These are phyloP conservation scores for Nylanderia fulva DNA, from an alignment of 1,140 invertebrate species.

Conservation along the genomic window DNA sequence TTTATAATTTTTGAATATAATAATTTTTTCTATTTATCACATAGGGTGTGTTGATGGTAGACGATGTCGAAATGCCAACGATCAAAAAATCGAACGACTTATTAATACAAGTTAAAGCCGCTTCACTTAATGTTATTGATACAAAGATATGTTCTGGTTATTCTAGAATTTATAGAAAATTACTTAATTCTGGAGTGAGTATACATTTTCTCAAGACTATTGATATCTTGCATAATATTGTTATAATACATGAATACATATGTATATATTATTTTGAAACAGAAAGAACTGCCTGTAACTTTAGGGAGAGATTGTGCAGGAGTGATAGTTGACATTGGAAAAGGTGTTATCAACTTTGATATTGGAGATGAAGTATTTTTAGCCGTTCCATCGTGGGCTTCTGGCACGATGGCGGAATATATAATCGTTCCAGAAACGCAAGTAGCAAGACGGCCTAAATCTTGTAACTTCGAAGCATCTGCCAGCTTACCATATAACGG, in stretches of 20 bases:
- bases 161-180: slow-evolving; percentile 86
- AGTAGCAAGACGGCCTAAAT: slow-evolving; percentile 89
- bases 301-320: slow-evolving; percentile 91
- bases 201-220: not conserved
- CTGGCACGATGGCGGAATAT: slow-evolving; percentile 88
- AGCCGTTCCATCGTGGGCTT: slow-evolving; percentile 87
- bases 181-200: slow-evolving; percentile 87
- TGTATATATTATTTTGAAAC: slow-evolving; percentile 53
- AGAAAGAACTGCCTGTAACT: slow-evolving; percentile 87
- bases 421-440: slow-evolving; percentile 87
- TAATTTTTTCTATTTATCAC: no score
- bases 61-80: slow-evolving; percentile 87
- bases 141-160: slow-evolving; percentile 89
- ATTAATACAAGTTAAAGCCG: slow-evolving; percentile 89
- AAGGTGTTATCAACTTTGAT: slow-evolving; percentile 87
- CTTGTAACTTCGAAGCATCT: slow-evolving; percentile 89
- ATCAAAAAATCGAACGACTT: slow-evolving; percentile 88
- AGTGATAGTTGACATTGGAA: slow-evolving; percentile 89
- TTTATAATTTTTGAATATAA: slow-evolving; percentile 24
- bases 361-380: slow-evolving; percentile 90
- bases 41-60: slow-evolving; percentile 86
- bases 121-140: slow-evolving; percentile 89
- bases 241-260: slow-evolving; percentile 20
- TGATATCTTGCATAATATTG: not conserved
- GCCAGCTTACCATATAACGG: slow-evolving; percentile 91